Evolutionary conservation across 2,888 invertebrate species (phyloP), one percentile per base, ranked within the genome.

Genomic region (Cephus pygmeus): DNA sequence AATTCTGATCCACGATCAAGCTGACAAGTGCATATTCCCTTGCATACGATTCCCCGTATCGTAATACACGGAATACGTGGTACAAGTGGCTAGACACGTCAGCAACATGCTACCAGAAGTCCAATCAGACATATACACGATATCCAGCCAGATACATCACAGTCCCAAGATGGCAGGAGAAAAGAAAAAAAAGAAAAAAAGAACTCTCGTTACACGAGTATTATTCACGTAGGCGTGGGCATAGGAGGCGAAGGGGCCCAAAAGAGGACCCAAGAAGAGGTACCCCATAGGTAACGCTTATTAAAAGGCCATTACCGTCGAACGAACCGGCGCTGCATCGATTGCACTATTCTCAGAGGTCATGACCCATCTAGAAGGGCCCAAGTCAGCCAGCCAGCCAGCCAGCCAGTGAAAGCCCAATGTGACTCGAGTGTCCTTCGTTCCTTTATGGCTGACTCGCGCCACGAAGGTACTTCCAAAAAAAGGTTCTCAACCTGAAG

Each of bases 301-400:
- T 85, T 84, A 82, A 85, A 84, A 79, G 73, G 79, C 82, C 77
- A 79, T 84, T 82, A 82, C 81, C 56, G 23, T 56, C 56, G 56
- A 56, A 56, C 56, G 56, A 23, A 56, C 56, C 56, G 56, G 56
- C 23, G 23, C 23, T 76, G 73, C 75, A 77, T 69, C 35, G 68
- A 77, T 69, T 77, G 23, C 34, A 77, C 69, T 69, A 33, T 68
- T 74, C 74, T 69, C 56, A 69, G 68, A 56, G 56, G 56, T 56
- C 56, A 56, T 56, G 56, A 56, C 56, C 56, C 56, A 56, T 56
- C 56, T 56, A 23, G 23, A 56, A 56, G 56, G 56, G 56, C 56
- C 56, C 15, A 40, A 40, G 40, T 40, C 35, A 35, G 9, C 35
- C 35, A 35, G 35, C 4, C 15, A 40, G 56, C 56, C 56, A 56